phyloP scores from a whole-genome alignment of 2,888 invertebrate species.

The Ptilodon capucinus region DNA sequence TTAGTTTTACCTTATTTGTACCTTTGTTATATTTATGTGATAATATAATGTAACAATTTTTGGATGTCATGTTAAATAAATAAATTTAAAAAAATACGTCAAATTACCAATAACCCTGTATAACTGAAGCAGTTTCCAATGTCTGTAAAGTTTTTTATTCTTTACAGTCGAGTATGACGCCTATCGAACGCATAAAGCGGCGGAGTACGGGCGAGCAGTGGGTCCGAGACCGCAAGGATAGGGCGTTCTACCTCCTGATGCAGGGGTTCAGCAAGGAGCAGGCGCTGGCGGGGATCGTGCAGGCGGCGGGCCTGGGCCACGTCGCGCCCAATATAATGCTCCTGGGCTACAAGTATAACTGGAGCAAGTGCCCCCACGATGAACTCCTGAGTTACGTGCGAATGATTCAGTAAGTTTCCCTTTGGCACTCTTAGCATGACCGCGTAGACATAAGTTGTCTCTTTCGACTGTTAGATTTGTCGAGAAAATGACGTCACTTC shows the following conservation, averaged over 20 bases:
- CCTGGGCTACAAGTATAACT: slow-evolving; percentile 96
- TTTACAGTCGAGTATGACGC: slow-evolving; percentile 8
- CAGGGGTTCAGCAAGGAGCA: slow-evolving; percentile 87
- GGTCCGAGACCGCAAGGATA: slow-evolving; percentile 89
- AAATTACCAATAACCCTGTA: no score
- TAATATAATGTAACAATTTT: no score
- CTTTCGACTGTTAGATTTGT: no score
- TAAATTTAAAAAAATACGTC: no score
- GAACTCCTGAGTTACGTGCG: slow-evolving; percentile 95
- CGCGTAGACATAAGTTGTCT: no score
- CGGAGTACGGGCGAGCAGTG: slow-evolving; percentile 85
- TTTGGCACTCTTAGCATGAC: no score
- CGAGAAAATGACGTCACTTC: no score
- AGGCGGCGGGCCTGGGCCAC: slow-evolving; percentile 95
- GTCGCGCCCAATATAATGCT: slow-evolving; percentile 91
- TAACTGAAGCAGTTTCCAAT: no score
- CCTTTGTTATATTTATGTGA: no score
- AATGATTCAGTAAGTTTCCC: slow-evolving; percentile 90
- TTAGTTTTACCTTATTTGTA: no score
- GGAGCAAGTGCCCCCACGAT: slow-evolving; percentile 85
- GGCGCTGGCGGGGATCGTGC: slow-evolving; percentile 91
- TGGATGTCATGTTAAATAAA: no score
- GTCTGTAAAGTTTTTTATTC: no score
- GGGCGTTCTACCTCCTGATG: slow-evolving; percentile 93
- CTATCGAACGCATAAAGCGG: slow-evolving; percentile 9